Evolutionary conservation across 2,113 vertebrate species (phyloP).

Genomic region (Calyptomena viridis): DNA sequence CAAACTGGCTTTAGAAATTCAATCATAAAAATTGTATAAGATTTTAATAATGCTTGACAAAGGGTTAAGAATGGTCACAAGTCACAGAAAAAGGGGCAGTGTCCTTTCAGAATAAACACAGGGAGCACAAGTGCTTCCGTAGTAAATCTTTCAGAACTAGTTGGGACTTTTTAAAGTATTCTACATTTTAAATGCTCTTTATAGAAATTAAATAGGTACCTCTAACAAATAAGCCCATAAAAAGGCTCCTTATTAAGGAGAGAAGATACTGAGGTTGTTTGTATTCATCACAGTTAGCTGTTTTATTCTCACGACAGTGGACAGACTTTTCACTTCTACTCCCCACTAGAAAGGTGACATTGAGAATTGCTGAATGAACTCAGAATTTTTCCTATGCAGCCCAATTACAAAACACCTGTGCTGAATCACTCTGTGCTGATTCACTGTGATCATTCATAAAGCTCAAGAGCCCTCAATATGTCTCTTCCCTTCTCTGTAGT

Average conservation of each 20-base stretch:
- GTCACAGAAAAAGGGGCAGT: not conserved
- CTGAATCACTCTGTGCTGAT: conserved; percentile 38
- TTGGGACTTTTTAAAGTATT: not conserved
- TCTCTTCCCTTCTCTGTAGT: conserved; percentile 41
- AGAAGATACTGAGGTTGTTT: not conserved
- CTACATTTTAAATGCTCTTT: not conserved
- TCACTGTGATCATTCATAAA: conserved; percentile 49
- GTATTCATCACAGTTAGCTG: not conserved
- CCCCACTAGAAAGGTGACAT: not conserved
- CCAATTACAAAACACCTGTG: conserved; percentile 54
- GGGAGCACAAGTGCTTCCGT: not conserved
- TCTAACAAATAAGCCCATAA: not conserved
- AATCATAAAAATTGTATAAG: not conserved
- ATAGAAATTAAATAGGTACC: not conserved
- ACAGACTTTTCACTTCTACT: not conserved
- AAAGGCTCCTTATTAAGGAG: not conserved
- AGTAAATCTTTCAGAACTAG: not conserved
- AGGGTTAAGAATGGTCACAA: not conserved
- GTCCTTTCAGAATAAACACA: not conserved
- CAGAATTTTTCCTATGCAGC: not conserved
- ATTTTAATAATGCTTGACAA: not conserved
- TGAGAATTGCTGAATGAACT: not conserved
- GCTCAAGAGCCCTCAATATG: conserved; percentile 48
- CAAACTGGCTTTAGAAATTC: not conserved
- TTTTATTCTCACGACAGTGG: not conserved